Percentiles rank a stretch among this genome's conserved stretches.
Conservation (phyloP, 2,797 vertebrate species). For the Rhodeus uyekii region DNA sequence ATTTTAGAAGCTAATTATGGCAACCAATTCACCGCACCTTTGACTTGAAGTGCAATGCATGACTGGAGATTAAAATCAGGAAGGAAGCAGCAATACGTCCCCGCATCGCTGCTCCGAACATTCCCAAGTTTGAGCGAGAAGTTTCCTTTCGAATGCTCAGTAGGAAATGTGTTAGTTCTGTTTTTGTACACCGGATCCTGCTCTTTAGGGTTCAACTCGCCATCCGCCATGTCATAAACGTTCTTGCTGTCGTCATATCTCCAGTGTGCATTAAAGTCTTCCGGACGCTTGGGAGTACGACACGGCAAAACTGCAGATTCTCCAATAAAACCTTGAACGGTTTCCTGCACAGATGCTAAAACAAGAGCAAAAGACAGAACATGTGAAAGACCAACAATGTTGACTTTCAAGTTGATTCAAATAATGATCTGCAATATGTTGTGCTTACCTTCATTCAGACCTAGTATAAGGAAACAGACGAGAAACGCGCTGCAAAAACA, state of each 20-base stretch:
- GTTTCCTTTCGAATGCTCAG: conserved; percentile 16
- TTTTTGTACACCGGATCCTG: neutral
- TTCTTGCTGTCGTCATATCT: neutral
- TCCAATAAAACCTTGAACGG: neutral
- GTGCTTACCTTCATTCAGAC: conserved; percentile 3
- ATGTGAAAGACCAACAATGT: neutral
- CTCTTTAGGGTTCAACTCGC: neutral
- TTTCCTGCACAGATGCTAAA: neutral
- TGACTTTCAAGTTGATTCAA: neutral
- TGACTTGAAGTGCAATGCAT: neutral
- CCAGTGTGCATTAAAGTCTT: neutral
- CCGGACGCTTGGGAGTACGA: neutral
- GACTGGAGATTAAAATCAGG: neutral
- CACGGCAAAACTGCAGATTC: conserved; percentile 4
- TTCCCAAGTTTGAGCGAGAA: neutral
- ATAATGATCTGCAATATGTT: neutral
- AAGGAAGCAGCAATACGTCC: conserved; percentile 12
- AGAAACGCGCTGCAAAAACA: neutral
- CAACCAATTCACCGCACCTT: conserved; percentile 9
- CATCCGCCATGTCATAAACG: conserved; percentile 19
- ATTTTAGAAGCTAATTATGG: neutral
- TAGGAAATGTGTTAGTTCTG: neutral
- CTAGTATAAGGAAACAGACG: neutral
- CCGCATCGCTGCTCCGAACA: neutral
- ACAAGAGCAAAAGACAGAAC: neutral